phyloP scores from a whole-genome alignment of 2,113 vertebrate species.

The Micromys minutus region DNA sequence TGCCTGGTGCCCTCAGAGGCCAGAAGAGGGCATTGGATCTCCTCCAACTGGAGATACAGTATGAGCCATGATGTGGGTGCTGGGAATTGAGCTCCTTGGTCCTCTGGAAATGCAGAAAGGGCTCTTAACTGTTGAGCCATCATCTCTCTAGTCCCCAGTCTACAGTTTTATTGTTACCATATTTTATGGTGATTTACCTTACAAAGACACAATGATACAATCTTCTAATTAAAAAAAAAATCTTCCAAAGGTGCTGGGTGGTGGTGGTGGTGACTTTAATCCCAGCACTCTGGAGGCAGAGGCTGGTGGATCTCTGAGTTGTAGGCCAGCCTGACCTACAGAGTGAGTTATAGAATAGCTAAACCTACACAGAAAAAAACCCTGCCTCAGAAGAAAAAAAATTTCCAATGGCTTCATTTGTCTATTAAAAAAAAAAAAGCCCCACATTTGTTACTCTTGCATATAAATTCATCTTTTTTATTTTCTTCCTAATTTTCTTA shows the following conservation, averaged over 20 bases:
- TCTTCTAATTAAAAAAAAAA: slow-evolving; percentile 40
- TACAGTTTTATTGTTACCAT: slow-evolving; percentile 47
- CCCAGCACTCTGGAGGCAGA: not conserved
- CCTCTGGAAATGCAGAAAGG: not conserved
- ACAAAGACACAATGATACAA: slow-evolving; percentile 23
- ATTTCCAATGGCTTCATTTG: slow-evolving; percentile 32
- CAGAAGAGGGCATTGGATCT: not conserved
- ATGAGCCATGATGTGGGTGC: not conserved
- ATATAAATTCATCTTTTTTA: not conserved
- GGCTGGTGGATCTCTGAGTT: not conserved
- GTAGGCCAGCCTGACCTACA: not conserved
- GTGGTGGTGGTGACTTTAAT: not conserved
- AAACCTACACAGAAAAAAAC: not conserved
- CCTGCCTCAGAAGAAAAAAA: not conserved
- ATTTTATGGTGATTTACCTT: slow-evolving; percentile 45
- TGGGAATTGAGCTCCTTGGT: not conserved
- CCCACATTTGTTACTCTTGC: not conserved
- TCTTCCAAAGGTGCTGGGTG: not conserved
- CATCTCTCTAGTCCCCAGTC: not conserved
- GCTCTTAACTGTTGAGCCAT: not conserved
- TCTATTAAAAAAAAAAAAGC: not conserved
- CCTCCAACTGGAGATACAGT: not conserved
- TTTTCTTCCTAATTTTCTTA: slow-evolving; percentile 61
- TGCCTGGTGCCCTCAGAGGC: not conserved
- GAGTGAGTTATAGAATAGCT: not conserved